Evolutionary conservation across 2,113 vertebrate species (phyloP), one percentile per base, ranked within the genome.

Genomic region (Bufo bufo): DNA sequence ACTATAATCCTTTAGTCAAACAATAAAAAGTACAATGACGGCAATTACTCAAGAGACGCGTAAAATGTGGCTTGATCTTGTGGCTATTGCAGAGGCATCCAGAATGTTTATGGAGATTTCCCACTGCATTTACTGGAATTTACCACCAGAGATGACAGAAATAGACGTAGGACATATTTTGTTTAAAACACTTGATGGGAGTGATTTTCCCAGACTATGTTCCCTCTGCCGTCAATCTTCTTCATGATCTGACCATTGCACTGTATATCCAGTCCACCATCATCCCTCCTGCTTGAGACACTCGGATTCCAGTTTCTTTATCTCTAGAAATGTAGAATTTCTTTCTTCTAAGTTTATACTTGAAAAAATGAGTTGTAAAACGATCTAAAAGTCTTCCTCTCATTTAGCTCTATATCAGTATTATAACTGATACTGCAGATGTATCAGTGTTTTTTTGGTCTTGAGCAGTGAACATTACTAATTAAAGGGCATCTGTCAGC

Each of bases 141-240:
- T 50, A 66, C 43, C 10, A 74, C 43, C 6, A 61, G 59, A 78
- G 56, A 86, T 8, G 58, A 65, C 54, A 50, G 16, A 81, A 50
- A 50, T 80, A 61, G 50, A 54, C 45, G 47, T 11, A 45, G 69
- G 75, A 9, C 0, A 50, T 19, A 14, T 74, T 13, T 74, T 56
- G 69, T 50, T 45, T 66, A 61, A 50, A 66, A 45, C 50, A 59
- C 61, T 66, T 52, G 47, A 86, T 79, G 72, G 74, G 85, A 86
- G 85, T 86, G 77, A 78, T 56, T 66, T 87, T 87, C 77, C 77
- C 77, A 87, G 77, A 66, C n/a, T 45, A 4, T 4, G 49, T 17
- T 66, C 74, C 59, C 79, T 80, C 61, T 78, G 59, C 63, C 81
- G n/a, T 45, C 52, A 72, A 72, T 74, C 50, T 45, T 45, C 47